phyloP scores from a whole-genome alignment of 2,888 invertebrate genomes.

The Drosophila colorata region DNA sequence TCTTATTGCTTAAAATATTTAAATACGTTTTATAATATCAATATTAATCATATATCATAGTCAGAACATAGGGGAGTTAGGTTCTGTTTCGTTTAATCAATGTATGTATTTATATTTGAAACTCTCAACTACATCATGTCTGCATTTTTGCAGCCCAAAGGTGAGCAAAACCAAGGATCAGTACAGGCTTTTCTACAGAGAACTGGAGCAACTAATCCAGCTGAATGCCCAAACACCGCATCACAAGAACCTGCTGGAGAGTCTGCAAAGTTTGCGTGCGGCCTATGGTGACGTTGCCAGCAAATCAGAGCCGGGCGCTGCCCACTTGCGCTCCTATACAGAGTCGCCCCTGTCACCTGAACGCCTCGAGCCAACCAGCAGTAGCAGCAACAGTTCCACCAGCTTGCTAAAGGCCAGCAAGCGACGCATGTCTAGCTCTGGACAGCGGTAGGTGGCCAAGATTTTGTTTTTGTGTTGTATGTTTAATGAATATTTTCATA shows the following conservation, averaged over 20 bases:
- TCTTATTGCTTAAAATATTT: no score
- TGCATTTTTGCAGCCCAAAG: slow-evolving; percentile 69
- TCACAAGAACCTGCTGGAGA: slow-evolving; percentile 92
- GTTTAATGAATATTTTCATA: neutral
- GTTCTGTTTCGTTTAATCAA: no score
- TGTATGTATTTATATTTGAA: no score
- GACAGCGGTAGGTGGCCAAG: slow-evolving; percentile 68
- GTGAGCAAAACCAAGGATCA: slow-evolving; percentile 92
- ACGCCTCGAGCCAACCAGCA: slow-evolving; percentile 85
- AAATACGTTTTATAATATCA: no score
- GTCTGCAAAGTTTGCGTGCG: slow-evolving; percentile 89
- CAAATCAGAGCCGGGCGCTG: slow-evolving; percentile 87
- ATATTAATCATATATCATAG: no score
- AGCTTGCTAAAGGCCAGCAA: slow-evolving; percentile 73
- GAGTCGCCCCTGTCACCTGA: slow-evolving; percentile 95
- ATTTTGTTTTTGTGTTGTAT: neutral
- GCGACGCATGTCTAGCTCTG: slow-evolving; percentile 74
- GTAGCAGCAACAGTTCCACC: slow-evolving; percentile 40
- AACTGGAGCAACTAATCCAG: slow-evolving; percentile 93
- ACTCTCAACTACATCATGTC: neutral
- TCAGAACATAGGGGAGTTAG: neutral
- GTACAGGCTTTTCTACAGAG: slow-evolving; percentile 95
- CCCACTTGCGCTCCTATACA: slow-evolving; percentile 90
- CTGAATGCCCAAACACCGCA: slow-evolving; percentile 91
- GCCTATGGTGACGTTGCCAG: slow-evolving; percentile 86